Conservation (phyloP, 2,797 vertebrate genomes). For the Chromobotia macracanthus region DNA sequence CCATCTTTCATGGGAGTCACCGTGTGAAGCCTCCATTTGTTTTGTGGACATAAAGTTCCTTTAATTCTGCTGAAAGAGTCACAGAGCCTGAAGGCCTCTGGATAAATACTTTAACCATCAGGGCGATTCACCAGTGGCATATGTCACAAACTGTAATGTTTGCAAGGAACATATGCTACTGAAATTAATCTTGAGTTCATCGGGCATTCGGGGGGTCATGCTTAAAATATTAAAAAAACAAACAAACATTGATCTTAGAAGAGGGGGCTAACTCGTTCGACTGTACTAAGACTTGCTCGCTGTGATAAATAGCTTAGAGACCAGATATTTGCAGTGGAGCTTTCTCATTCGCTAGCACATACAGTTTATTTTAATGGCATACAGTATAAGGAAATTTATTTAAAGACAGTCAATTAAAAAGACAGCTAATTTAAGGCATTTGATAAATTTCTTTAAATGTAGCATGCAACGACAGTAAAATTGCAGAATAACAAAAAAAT, state of each 20-base stretch:
- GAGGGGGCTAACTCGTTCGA: background rate
- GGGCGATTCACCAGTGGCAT: slow-evolving; percentile 44
- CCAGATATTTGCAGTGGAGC: slow-evolving; percentile 19
- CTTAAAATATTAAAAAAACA: slow-evolving; percentile 19
- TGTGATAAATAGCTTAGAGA: slow-evolving; percentile 39
- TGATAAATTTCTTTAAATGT: slow-evolving; percentile 13
- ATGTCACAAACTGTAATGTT: slow-evolving; percentile 31
- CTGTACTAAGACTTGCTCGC: background rate
- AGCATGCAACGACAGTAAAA: background rate
- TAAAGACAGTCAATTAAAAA: slow-evolving; percentile 30
- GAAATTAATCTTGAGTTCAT: slow-evolving; percentile 29
- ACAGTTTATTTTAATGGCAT: background rate
- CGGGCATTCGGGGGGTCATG: background rate
- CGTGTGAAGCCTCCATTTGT: slow-evolving; percentile 72
- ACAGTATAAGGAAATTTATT: background rate
- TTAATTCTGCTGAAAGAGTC: slow-evolving; percentile 66
- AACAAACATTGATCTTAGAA: slow-evolving; percentile 39
- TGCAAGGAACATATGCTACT: slow-evolving; percentile 26
- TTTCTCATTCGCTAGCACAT: slow-evolving; percentile 19
- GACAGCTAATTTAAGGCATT: slow-evolving; percentile 31
- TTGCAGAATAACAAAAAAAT: background rate
- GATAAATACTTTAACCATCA: slow-evolving; percentile 59
- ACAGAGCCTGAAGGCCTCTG: slow-evolving; percentile 50
- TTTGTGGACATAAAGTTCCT: slow-evolving; percentile 70
- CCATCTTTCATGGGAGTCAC: slow-evolving; percentile 77